Evolutionary conservation across 2,113 vertebrate genomes (phyloP), one percentile per base, ranked within the genome.

Genomic region (Hucho hucho): DNA sequence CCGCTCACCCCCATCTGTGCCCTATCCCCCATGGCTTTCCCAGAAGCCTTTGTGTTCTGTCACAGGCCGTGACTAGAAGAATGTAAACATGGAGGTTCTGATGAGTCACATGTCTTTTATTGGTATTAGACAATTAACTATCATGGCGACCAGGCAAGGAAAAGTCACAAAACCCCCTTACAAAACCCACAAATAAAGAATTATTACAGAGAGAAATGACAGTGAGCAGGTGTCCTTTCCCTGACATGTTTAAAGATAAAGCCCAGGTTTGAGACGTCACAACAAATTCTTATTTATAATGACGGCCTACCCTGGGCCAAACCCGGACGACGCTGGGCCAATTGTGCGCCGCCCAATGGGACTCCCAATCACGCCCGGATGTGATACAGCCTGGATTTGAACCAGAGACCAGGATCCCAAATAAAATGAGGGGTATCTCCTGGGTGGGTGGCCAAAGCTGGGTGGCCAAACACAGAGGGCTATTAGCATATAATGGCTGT

Each of bases 21-120:
- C 75, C 37, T 20, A 49, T 65, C 61, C 73, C 65, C 80, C 59
- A 6, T 79, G 25, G 68, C 76, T 84, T 86, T 87, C 81, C 77
- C 82, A 83, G 78, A 81, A 77, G 37, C 58, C 75, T 12, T 43
- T 87, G 88, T 90, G 72, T 78, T 85, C 61, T 20, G 75, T 86
- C 83, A 78, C 73, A 76, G 78, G 73, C 79, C 73, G 65, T 74
- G 64, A 84, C 69, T 37, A 70, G 56, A 69, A 49, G 76, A 75
- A 84, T 53, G 74, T 89, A 90, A 89, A 89, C 85, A 75, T 77
- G 53, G 76, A 7, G 25, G 72, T 70, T 71, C 28, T 25, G 73
- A 86, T 86, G 90, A 87, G 37, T 87, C 82, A 88, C 63, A 20
- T 4, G 53, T 16, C 49, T 56, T 13, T 20, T 56, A 56, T 43